phyloP scores from a whole-genome alignment of 2,797 vertebrate genomes.

The Glossophaga mutica region DNA sequence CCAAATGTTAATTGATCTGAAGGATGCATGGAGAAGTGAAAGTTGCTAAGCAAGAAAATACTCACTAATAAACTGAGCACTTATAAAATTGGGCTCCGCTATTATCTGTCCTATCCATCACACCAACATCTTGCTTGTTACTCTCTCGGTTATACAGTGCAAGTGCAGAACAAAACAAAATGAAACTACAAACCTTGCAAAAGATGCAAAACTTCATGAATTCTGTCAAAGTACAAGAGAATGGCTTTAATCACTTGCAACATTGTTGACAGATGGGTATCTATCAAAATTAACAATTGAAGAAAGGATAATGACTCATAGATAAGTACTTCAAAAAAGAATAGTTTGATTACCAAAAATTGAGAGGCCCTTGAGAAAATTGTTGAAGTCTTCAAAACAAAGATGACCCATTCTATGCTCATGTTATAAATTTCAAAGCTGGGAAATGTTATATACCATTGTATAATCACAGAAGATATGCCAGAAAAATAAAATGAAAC shows the following conservation, averaged over 20 bases:
- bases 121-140: neutral
- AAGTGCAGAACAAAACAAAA: neutral
- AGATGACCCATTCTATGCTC: neutral
- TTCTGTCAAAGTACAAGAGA: neutral
- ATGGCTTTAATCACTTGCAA: neutral
- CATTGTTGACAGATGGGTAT: neutral
- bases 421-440: neutral
- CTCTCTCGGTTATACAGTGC: neutral
- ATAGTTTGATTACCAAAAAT: neutral
- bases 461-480: neutral
- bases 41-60: neutral
- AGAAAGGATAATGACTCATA: neutral
- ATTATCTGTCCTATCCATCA: neutral
- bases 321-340: neutral
- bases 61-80: neutral
- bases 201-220: neutral
- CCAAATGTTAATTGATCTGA: neutral
- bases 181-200: neutral
- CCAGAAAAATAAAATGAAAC: neutral
- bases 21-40: neutral
- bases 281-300: neutral
- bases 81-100: neutral
- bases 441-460: neutral
- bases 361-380: neutral
- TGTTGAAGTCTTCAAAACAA: neutral